Percentiles rank a stretch among this genome's conserved stretches.
phyloP scores from a whole-genome alignment of 2,888 invertebrate species.

The Pterobdella sp. region DNA sequence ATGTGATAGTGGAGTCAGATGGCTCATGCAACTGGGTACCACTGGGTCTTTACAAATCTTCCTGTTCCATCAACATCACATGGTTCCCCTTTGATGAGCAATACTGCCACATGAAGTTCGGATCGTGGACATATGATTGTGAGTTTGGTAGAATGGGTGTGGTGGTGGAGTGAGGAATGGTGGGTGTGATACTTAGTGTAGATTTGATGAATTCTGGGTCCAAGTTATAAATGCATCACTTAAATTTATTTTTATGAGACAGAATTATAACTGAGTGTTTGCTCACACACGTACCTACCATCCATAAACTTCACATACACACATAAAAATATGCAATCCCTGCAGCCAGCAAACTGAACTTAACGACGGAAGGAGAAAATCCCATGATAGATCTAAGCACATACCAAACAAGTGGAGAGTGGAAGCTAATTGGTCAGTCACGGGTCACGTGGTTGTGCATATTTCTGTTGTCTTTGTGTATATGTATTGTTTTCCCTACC shows the following conservation, averaged over 20 bases:
- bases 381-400: constrained; percentile 35
- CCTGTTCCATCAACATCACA: constrained; percentile 39
- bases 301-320: too few relatives aligned
- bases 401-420: constrained; percentile 39
- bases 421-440: constrained; percentile 36
- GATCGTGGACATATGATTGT: constrained; percentile 41
- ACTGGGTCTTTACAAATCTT: constrained; percentile 39
- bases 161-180: background rate
- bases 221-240: too few relatives aligned
- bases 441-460: background rate
- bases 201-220: too few relatives aligned
- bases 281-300: too few relatives aligned
- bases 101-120: constrained; percentile 40
- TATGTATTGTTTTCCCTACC: background rate
- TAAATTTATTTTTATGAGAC: too few relatives aligned
- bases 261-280: too few relatives aligned
- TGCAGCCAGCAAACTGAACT: constrained; percentile 36
- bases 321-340: too few relatives aligned
- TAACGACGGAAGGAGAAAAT: constrained; percentile 32
- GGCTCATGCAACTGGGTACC: constrained; percentile 39
- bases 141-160: background rate
- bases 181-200: background rate
- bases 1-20: constrained; percentile 36
- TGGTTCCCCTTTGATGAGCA: constrained; percentile 41
- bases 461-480: background rate